phyloP scores from a whole-genome alignment of 2,888 invertebrate species.

The Sympetrum striolatum region DNA sequence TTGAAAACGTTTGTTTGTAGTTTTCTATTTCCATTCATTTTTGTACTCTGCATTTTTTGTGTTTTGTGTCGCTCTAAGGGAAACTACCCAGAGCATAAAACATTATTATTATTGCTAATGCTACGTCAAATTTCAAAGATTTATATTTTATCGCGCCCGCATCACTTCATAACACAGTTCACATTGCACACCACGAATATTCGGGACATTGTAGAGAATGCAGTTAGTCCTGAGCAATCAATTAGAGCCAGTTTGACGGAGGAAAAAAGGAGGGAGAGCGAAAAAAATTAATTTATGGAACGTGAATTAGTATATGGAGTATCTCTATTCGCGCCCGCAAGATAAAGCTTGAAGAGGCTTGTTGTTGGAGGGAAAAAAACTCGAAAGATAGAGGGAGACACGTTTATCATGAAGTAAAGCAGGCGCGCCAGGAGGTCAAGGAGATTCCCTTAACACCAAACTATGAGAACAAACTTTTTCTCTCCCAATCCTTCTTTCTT shows the following conservation, averaged over 20 bases:
- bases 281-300: not conserved
- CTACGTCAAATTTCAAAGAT: no score
- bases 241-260: not conserved
- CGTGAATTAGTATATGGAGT: not conserved
- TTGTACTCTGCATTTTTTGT: no score
- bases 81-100: no score
- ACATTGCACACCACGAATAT: not conserved
- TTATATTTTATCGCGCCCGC: no score
- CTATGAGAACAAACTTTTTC: not conserved
- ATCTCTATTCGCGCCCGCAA: not conserved
- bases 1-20: no score
- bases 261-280: not conserved
- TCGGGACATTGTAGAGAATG: not conserved
- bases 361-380: conserved; percentile 15
- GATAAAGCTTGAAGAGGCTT: conserved; percentile 21
- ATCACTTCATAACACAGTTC: no score
- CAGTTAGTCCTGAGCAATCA: not conserved
- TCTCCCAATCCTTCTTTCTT: not conserved
- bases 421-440: conserved; percentile 37
- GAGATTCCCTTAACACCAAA: not conserved
- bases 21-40: no score
- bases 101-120: no score
- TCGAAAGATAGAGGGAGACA: not conserved
- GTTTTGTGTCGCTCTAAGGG: no score
- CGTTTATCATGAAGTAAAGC: conserved; percentile 39